phyloP scores from a whole-genome alignment of 2,888 invertebrate species.

The Malacosoma neustria region DNA sequence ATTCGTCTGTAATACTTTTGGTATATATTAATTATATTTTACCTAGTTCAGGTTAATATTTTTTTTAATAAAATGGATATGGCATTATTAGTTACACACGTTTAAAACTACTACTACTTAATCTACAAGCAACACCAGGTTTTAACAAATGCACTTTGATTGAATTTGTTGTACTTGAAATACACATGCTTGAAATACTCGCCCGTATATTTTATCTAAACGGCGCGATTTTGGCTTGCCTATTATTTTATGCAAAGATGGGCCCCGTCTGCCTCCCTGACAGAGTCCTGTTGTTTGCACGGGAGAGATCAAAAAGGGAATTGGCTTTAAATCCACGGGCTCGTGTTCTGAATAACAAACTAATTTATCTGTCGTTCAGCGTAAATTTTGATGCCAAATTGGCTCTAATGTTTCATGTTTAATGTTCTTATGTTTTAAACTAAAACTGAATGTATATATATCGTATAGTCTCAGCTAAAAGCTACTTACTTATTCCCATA shows the following conservation, averaged over 20 bases:
- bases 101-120: too few species aligned
- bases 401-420: neutral
- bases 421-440: neutral
- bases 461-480: too few species aligned
- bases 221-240: constrained; percentile 7
- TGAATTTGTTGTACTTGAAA: too few species aligned
- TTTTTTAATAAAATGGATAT: too few species aligned
- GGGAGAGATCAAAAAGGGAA: constrained; percentile 67
- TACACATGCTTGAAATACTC: neutral
- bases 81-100: too few species aligned
- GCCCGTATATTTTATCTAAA: constrained; percentile 2
- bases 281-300: constrained; percentile 60
- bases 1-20: too few species aligned
- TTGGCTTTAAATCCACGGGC: constrained; percentile 57
- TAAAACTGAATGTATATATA: too few species aligned
- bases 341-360: constrained; percentile 62
- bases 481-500: too few species aligned
- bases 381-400: constrained; percentile 43
- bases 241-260: constrained; percentile 69
- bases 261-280: constrained; percentile 39
- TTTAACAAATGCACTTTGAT: too few species aligned
- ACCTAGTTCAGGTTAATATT: too few species aligned
- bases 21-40: too few species aligned
- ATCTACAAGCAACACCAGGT: too few species aligned
- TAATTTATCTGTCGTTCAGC: constrained; percentile 44